Evolutionary conservation across 2,797 vertebrate species (phyloP).

Genomic region (Tokudaia muenninki): DNA sequence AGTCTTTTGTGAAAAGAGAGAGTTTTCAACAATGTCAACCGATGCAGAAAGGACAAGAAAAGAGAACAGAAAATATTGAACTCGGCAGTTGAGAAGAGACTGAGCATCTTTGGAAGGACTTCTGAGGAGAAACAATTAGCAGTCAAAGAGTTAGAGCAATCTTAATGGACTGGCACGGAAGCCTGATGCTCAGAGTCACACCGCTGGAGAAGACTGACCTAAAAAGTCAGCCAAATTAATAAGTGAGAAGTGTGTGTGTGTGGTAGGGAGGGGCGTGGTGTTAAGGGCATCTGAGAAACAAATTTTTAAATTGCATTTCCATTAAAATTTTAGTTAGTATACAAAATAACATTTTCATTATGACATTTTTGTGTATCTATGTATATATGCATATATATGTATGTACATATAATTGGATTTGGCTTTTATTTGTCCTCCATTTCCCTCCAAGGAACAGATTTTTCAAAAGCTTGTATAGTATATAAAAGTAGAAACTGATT

Average conservation of each 20-base stretch:
- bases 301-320: neutral
- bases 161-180: neutral
- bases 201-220: neutral
- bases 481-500: neutral
- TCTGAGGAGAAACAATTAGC: neutral
- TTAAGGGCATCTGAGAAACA: neutral
- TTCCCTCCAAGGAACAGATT: neutral
- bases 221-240: conserved; percentile 41
- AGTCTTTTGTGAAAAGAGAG: neutral
- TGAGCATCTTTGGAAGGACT: conserved; percentile 11
- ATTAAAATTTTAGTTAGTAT: neutral
- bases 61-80: neutral
- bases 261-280: fast-evolving
- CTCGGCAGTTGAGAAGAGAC: neutral
- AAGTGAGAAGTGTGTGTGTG: neutral
- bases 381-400: neutral
- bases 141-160: neutral
- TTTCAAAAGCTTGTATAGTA: neutral
- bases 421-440: neutral
- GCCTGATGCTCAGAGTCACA: neutral
- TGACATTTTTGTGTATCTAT: neutral
- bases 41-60: neutral
- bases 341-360: neutral
- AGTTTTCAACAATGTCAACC: neutral
- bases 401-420: neutral